Base-by-base conservation (phyloP, 1,140 invertebrate genomes). In the Radopholus similis region DNA sequence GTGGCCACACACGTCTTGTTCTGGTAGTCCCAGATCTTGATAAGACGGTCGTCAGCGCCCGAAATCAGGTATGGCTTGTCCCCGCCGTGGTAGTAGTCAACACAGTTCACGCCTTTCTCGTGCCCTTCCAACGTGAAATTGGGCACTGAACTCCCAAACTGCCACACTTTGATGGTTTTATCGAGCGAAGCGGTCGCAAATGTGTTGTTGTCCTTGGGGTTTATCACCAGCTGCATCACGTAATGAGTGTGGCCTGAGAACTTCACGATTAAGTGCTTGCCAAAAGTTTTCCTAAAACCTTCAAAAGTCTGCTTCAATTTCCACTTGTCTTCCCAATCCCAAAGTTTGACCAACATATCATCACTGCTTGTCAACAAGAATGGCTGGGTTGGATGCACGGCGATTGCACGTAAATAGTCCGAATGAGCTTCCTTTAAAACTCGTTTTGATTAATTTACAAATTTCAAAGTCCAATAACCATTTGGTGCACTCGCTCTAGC, bases 131-230 rank as follows among this genome's bases (percentile, higher is more conserved):
- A 83, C 0, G 95, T 98, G 82, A 99, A 99, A 85, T 99, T 99
- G 0, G 95, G 91, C 1, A 90, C 90, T n/a, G 89, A 89, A 0
- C 94, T 96, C 2, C 95, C 96, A 18, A 97, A 86, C 79, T 97
- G 93, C 94, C 94, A 97, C 11, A 96, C 90, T 87, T 98, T 99
- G 5, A 99, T 89, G 1, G 93, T 97, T 70, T 92, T 88, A 84
- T 99, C 96, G 1, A 99, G 86, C 23, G 95, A 97, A 28, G 95
- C 96, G 81, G 92, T 95, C 4, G 95, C 96, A 86, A 99, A 98
- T n/a, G 95, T 97, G 83, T 99, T 99, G 83, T 97, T 98, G 82
- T 99, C 96, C 83, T 99, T 99, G 0, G 96, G 96, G 86, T 99
- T 99, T 72, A 99, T 92, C 0, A 95, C 94, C 77, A 98, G 91